A percentile compares a stretch with the other conserved stretches of the same genome.
Evolutionary conservation across 2,113 vertebrate genomes (phyloP).

Genomic region (Castor canadensis): DNA sequence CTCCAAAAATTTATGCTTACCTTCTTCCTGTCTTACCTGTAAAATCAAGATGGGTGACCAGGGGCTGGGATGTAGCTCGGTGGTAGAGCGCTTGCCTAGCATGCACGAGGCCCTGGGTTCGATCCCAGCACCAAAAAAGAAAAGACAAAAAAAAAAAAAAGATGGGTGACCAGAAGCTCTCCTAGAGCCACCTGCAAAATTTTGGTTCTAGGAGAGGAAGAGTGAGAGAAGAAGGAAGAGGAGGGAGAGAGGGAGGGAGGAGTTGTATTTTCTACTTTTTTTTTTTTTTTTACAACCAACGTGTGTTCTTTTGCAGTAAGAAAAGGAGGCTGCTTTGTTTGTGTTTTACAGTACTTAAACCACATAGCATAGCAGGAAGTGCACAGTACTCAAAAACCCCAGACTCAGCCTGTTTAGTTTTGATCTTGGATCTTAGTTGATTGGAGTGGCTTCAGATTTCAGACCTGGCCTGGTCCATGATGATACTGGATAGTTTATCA

Average conservation of each 20-base stretch:
- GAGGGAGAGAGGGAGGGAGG: not conserved
- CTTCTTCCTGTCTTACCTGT: not conserved
- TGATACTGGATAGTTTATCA: not conserved
- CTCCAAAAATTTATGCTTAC: not conserved
- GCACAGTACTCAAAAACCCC: not conserved
- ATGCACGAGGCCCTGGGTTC: too few relatives aligned
- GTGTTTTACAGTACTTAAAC: not conserved
- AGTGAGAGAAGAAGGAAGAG: too few relatives aligned
- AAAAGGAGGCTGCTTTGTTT: not conserved
- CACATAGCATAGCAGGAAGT: accelerated
- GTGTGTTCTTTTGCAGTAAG: not conserved
- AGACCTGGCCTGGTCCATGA: not conserved
- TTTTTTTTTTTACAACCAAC: not conserved
- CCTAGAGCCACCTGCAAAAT: too few relatives aligned
- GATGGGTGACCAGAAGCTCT: too few relatives aligned
- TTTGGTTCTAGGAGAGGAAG: not conserved
- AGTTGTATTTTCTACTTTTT: not conserved
- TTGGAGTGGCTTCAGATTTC: not conserved
- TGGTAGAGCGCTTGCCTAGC: too few relatives aligned
- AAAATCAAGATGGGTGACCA: not conserved
- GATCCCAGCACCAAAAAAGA: too few relatives aligned
- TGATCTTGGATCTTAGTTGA: not conserved
- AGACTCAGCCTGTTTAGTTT: not conserved
- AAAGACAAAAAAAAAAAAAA: too few relatives aligned
- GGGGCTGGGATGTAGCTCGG: too few relatives aligned